Evolutionary conservation across 1,140 invertebrate species (phyloP), one percentile per base, ranked within the genome.

Genomic region (Micrasema minimum): DNA sequence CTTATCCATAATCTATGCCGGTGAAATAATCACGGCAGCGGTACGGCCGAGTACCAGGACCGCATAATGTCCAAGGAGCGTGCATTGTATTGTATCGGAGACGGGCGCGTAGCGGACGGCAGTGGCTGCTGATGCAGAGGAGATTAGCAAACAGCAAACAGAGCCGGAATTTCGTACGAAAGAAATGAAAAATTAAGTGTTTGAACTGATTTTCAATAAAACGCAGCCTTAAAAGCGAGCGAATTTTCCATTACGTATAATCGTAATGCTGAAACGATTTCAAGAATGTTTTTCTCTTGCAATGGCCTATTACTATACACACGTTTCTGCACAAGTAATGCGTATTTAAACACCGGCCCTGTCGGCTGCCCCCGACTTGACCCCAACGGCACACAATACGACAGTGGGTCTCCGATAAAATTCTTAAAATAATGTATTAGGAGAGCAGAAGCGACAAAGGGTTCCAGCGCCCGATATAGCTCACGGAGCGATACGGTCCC

Each of bases 351-450:
- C 41, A 51, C 43, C 62, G 68, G 61, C 59, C 41, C 72, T 71
- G 72, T 3, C 50, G 14, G 57, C 35, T 67, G 72, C 68, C 72
- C 72, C 68, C 68, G 50, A 35, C 64, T 55, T 74, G 72, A 74
- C 72, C 72, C 65, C 72, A n/a, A 26, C 46, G 65, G 68, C 68
- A 71, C 68, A 75, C 73, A 75, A 75, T 75, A 69, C 73, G 73
- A 75, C 73, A 75, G 69, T 75, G 73, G 66, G 35, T 43, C 66
- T 35, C 57, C 64, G 73, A 75, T 75, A 75, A 75, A 66, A 75
- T 75, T 71, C 73, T 72, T 75, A 71, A 75, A 75, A 75, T 75
- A 75, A 75, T 75, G 73, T 71, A 75, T 72, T 69, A 69, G 59
- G 51, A 68, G 66, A 46, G 68, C 61, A 69, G 65, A 55, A 57